A percentile compares a stretch with the other conserved stretches of the same genome.
phyloP scores from a whole-genome alignment of 1,140 invertebrate genomes.

The Oreohelix idahoensis region DNA sequence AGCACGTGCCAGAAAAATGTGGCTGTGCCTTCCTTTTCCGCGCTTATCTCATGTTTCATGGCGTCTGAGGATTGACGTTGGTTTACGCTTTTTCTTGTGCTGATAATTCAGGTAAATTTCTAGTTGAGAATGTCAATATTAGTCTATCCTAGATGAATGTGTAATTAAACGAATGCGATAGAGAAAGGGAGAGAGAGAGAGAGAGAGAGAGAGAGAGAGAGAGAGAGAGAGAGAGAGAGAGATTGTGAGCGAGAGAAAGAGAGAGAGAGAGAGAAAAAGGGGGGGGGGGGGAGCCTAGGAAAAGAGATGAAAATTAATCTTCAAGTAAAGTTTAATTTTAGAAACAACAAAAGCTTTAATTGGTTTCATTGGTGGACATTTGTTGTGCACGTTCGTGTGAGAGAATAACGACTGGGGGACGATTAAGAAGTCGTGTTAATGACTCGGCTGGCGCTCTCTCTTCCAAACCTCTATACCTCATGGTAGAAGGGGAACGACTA shows the following conservation, averaged over 20 bases:
- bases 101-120: not conserved
- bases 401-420: no score
- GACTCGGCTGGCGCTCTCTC: no score
- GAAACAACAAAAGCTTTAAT: no score
- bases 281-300: not conserved
- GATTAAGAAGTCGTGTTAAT: no score
- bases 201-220: conserved; percentile 20
- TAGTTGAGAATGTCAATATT: not conserved
- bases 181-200: not conserved
- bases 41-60: not conserved
- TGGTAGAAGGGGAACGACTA: no score
- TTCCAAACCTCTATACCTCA: no score
- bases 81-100: not conserved
- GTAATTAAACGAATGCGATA: not conserved
- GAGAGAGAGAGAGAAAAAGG: not conserved
- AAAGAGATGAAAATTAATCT: not conserved
- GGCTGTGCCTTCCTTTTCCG: not conserved
- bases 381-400: no score
- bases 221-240: conserved; percentile 30
- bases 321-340: no score
- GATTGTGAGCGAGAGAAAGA: no score
- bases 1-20: not conserved
- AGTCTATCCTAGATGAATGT: not conserved
- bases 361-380: no score
- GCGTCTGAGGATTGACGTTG: not conserved